Evolutionary conservation across 2,797 vertebrate species (phyloP), one percentile per base, ranked within the genome.

Genomic region (Sebastes iracundus): DNA sequence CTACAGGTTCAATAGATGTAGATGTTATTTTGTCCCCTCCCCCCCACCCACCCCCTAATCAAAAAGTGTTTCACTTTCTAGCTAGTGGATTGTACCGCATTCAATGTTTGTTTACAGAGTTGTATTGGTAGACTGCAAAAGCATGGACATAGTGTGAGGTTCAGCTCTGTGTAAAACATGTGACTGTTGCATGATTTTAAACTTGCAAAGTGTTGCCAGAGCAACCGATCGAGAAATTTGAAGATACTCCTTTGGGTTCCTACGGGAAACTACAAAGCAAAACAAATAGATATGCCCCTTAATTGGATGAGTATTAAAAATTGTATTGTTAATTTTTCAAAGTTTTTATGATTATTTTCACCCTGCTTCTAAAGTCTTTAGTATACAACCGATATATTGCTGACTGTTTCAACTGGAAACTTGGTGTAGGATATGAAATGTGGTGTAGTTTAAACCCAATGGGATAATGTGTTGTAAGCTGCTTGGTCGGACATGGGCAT

Each of bases 321-420:
- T 22, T 27, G 8, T 68, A 22, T 75, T 30, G 6, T 38, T 65
- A 3, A 22, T 80, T 82, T 84, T 84, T 28, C 52, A 18, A 7
- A 25, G 49, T 60, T 79, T 82, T 79, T 73, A n/a, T 53, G 7
- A 55, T 53, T 42, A 63, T 79, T 85, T 83, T 72, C 69, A 68
- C 71, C 77, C 86, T 38, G 30, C 80, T 87, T 87, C 81, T 74
- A 35, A 63, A 60, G 78, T 89, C 68, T 77, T 85, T 84, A 87
- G 81, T 88, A 67, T 86, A 84, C 84, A 89, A 88, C 75, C 22
- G 56, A 83, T 83, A 79, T 87, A 85, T 87, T 86, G 79, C 83
- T 86, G 94, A 91, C 87, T 87, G 87, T 91, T 95, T 93, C 90
- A 94, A 93, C 94, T 95, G 95, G 94, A 96, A 95, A 93, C 87